Base-by-base conservation (phyloP, 1,140 invertebrate genomes). In the Limonius californicus region DNA sequence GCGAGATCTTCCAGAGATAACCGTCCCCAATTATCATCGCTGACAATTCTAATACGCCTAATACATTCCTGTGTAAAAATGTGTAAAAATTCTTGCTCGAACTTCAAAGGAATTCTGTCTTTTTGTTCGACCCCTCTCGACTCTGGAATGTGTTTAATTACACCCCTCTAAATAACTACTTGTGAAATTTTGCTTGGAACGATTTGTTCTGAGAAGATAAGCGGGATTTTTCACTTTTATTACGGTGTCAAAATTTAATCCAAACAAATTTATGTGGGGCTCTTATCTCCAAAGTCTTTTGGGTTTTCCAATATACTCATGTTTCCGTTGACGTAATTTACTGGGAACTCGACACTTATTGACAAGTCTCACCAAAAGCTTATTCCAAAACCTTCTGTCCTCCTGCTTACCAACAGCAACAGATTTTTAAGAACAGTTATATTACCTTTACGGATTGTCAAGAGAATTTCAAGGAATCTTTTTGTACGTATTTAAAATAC, bases 121-220 rank as follows among this genome's bases (percentile, higher is more conserved):
- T 61, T 54, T 35, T 54, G 23, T 35, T 61, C 19, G 27, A 39
- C 11, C 15, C 54, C 61, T 45, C n/a, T 47, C 55, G 45, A 6
- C 55, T 27, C 56, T 23, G 57, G 43, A 57, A 57, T 55, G 53
- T 55, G 21, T 55, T 55, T 55, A 55, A 50, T 50, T 50, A 18
- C 14, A 50, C 45, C 16, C 11, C n/a, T n/a, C n/a, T 50, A 50
- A 50, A 39, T 39, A 39, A 39, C 35, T 39, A 39, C 35, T 39
- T 4, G 35, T 39, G 11, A 39, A 50, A n/a, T 18, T 50, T 16
- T 50, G 45, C 45, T 50, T 18, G 7, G 15, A 12, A 50, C 15
- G 16, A 50, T 50, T 50, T 50, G 45, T 50, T 50, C 3, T 7
- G n/a, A 45, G 9, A 9, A n/a, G 42, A 45, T 45, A 45, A 45